Percentiles rank a stretch among this genome's conserved stretches.
phyloP scores from a whole-genome alignment of 2,797 vertebrate genomes.

The Diceros bicornis region DNA sequence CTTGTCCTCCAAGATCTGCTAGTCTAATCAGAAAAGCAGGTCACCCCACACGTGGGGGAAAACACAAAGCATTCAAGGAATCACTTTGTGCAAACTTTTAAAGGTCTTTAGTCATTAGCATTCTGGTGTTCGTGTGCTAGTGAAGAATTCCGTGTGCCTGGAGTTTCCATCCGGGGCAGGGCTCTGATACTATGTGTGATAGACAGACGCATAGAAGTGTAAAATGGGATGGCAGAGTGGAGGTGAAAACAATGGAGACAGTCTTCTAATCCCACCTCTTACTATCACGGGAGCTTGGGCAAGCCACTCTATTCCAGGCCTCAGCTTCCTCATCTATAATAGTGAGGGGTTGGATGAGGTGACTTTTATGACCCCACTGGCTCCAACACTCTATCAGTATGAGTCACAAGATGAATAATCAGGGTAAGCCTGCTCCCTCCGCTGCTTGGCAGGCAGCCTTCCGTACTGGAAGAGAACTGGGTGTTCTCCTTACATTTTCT shows the following conservation, averaged over 20 bases:
- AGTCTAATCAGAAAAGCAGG: slow-evolving; percentile 46
- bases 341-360: not conserved
- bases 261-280: not conserved
- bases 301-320: not conserved
- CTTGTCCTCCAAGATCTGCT: not conserved
- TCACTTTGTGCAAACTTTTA: not conserved
- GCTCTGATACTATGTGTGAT: not conserved
- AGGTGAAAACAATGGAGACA: not conserved
- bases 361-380: not conserved
- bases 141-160: accelerated
- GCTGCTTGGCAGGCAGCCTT: not conserved
- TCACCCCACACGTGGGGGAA: accelerated
- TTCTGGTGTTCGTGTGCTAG: not conserved
- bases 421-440: not conserved
- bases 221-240: accelerated
- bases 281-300: not conserved
- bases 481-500: not conserved
- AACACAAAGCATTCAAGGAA: not conserved
- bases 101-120: not conserved
- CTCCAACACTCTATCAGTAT: not conserved
- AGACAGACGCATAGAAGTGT: not conserved
- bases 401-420: not conserved
- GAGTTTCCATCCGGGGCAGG: not conserved
- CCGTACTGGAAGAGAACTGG: not conserved
- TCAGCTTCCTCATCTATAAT: not conserved